Percentiles rank a stretch among this genome's conserved stretches.
phyloP scores from a whole-genome alignment of 2,888 invertebrate genomes.

The Xylota segnis region DNA sequence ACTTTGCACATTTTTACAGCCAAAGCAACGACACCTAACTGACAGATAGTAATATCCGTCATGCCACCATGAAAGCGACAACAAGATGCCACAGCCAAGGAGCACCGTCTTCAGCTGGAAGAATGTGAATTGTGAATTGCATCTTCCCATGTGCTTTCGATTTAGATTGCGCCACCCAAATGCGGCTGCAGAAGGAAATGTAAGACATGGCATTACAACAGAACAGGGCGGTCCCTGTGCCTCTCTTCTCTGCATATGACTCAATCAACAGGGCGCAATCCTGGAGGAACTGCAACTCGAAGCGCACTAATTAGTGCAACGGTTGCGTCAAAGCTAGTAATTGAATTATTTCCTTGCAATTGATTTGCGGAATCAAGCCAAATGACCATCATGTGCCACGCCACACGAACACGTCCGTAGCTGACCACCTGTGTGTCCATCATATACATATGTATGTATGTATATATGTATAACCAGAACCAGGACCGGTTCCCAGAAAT shows the following conservation, averaged over 20 bases:
- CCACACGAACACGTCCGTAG: slow-evolving; percentile 19
- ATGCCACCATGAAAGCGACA: slow-evolving; percentile 73
- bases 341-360: slow-evolving; percentile 75
- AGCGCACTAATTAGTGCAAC: slow-evolving; percentile 66
- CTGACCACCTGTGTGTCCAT: slow-evolving; percentile 49
- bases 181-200: slow-evolving; percentile 63
- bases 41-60: slow-evolving; percentile 69
- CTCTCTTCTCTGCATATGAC: slow-evolving; percentile 35
- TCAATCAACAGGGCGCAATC: slow-evolving; percentile 64
- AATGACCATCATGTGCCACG: slow-evolving; percentile 56
- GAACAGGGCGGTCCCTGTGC: neutral
- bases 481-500: slow-evolving; percentile 23
- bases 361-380: slow-evolving; percentile 66
- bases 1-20: slow-evolving; percentile 45
- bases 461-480: too few species aligned
- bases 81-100: slow-evolving; percentile 56
- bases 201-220: slow-evolving; percentile 62
- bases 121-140: slow-evolving; percentile 49
- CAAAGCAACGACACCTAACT: slow-evolving; percentile 47
- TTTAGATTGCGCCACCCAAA: slow-evolving; percentile 72
- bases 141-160: slow-evolving; percentile 65
- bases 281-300: slow-evolving; percentile 43
- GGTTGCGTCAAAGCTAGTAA: slow-evolving; percentile 61
- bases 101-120: slow-evolving; percentile 19
- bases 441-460: too few species aligned